These are phyloP conservation scores for Macrotrachela quadricornifera DNA, from an alignment of 1,140 invertebrate genomes.

Conservation along the genomic window DNA sequence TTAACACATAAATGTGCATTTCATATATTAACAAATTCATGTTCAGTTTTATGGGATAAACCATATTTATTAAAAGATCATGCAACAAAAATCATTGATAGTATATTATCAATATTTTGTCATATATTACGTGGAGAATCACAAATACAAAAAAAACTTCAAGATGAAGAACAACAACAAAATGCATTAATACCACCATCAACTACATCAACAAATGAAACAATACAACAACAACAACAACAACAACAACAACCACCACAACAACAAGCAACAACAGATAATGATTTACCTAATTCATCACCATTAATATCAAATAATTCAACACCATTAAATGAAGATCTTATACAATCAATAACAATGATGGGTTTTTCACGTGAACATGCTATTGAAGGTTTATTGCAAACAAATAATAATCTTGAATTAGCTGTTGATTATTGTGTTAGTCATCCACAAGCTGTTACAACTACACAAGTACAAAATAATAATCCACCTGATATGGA, in stretches of 20 bases:
- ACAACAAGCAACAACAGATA: neutral
- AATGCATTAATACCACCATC: neutral
- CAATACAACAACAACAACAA: slow-evolving; percentile 1
- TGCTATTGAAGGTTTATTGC: slow-evolving; percentile 48
- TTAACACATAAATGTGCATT: slow-evolving; percentile 42
- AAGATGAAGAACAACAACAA: slow-evolving; percentile 29
- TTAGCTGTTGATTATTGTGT: slow-evolving; percentile 54
- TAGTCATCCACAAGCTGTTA: neutral
- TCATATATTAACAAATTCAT: too few relatives aligned
- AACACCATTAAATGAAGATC: neutral
- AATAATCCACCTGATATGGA: too few relatives aligned
- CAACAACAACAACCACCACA: neutral
- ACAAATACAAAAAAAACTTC: slow-evolving; percentile 34
- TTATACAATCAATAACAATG: slow-evolving; percentile 45
- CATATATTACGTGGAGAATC: slow-evolving; percentile 58
- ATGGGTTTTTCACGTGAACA: slow-evolving; percentile 60
- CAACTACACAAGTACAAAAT: too few relatives aligned
- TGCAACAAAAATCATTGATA: slow-evolving; percentile 1
- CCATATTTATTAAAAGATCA: neutral
- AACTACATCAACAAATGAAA: neutral
- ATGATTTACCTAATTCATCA: too few relatives aligned
- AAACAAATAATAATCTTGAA: slow-evolving; percentile 42
- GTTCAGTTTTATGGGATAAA: too few relatives aligned
- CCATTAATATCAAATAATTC: neutral
- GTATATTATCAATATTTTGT: slow-evolving; percentile 51